Conservation (phyloP, 2,797 vertebrate genomes). For the Cyclura pinguis region DNA sequence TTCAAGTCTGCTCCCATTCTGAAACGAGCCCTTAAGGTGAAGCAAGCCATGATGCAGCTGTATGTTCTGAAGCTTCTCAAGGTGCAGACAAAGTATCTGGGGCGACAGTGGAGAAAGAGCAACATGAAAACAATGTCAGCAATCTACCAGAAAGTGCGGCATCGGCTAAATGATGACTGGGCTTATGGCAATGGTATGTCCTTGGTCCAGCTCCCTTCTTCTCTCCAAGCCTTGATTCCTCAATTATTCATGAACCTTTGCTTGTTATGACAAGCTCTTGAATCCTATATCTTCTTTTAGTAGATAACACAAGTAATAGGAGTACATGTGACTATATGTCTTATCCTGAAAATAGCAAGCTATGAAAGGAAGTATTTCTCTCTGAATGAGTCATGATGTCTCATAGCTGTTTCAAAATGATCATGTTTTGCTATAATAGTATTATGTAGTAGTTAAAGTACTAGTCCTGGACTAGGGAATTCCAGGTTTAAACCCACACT, state of each 20-base stretch:
- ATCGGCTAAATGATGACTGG: slow-evolving; percentile 85
- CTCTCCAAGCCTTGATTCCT: background rate
- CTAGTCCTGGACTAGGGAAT: background rate
- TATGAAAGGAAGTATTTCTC: background rate
- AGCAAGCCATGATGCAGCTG: slow-evolving; percentile 88
- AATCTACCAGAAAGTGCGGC: slow-evolving; percentile 86
- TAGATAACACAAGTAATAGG: background rate
- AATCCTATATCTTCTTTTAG: background rate
- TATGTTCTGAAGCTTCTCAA: slow-evolving; percentile 86
- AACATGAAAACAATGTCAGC: slow-evolving; percentile 89
- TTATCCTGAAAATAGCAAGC: background rate
- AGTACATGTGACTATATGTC: background rate
- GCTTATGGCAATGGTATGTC: slow-evolving; percentile 81
- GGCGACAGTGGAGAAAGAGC: slow-evolving; percentile 86
- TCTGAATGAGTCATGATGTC: background rate
- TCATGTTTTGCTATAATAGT: background rate
- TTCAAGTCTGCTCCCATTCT: slow-evolving; percentile 86
- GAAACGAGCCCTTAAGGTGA: slow-evolving; percentile 85
- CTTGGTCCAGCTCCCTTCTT: rapidly evolving
- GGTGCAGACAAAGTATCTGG: slow-evolving; percentile 86
- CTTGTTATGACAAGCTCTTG: background rate
- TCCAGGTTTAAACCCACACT: background rate
- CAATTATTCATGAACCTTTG: background rate
- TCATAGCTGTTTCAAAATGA: background rate
- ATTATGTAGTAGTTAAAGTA: background rate